Conservation (phyloP, 2,113 vertebrate species). For the Acanthisitta chloris region DNA sequence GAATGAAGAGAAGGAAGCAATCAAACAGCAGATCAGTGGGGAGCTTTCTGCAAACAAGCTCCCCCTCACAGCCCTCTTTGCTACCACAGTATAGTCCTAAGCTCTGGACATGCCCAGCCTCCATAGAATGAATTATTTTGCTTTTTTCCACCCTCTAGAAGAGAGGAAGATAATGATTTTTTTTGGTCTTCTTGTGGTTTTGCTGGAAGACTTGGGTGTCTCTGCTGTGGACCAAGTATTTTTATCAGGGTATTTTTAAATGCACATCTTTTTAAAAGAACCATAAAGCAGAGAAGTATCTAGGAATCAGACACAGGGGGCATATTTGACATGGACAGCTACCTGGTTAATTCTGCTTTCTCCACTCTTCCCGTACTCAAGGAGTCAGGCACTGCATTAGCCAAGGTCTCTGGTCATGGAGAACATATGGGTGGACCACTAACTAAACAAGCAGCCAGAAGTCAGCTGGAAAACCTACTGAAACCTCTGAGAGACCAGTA, state of each 20-base stretch:
- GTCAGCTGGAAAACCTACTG: background rate
- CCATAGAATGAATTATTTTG: background rate
- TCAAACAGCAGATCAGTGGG: background rate
- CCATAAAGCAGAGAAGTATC: background rate
- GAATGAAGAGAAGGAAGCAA: too few species aligned
- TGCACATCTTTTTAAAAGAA: too few species aligned
- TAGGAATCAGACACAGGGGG: background rate
- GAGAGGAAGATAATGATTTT: background rate
- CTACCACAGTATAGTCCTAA: background rate
- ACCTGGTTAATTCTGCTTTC: background rate
- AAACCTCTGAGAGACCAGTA: background rate
- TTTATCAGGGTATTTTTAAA: too few species aligned
- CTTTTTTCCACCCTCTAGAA: background rate
- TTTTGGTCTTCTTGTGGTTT: background rate
- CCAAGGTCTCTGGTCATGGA: background rate
- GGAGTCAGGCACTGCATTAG: background rate
- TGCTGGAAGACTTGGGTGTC: background rate
- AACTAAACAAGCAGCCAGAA: background rate
- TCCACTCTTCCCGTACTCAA: background rate
- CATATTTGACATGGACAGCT: background rate
- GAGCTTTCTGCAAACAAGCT: background rate
- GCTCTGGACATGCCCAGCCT: background rate
- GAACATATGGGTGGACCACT: background rate
- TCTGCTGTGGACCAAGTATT: background rate
- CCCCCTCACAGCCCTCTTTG: background rate